Conservation (phyloP, 2,797 vertebrate genomes). For the Taenioides sp. region DNA sequence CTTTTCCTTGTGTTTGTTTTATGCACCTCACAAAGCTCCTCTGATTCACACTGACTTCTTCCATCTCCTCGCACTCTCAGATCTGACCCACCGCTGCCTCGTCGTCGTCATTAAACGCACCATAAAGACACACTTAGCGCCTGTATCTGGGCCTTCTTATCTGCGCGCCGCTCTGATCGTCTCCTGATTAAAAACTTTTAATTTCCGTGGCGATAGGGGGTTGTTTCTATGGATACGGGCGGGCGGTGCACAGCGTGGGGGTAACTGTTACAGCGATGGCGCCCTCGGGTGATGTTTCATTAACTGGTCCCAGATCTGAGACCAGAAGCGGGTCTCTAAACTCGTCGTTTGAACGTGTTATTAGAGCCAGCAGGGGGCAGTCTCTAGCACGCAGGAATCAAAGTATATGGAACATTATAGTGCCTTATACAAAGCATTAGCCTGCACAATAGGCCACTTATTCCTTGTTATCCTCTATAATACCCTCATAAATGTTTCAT, state of each 20-base stretch:
- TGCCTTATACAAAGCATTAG: background rate
- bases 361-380: slow-evolving; percentile 2
- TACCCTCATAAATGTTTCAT: no score
- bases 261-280: slow-evolving; percentile 72
- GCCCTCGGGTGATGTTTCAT: slow-evolving; percentile 85
- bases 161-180: slow-evolving; percentile 38
- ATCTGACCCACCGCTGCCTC: slow-evolving; percentile 23
- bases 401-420: slow-evolving; percentile 20
- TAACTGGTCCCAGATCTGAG: slow-evolving; percentile 78
- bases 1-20: no score
- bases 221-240: slow-evolving; percentile 58
- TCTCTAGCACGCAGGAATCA: slow-evolving; percentile 2
- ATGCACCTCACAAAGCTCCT: no score
- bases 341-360: background rate
- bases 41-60: slow-evolving; percentile 2
- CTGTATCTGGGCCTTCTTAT: slow-evolving; percentile 23
- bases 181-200: slow-evolving; percentile 82
- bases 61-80: slow-evolving; percentile 37
- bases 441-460: no score
- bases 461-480: no score
- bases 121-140: slow-evolving; percentile 26
- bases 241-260: slow-evolving; percentile 73
- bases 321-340: slow-evolving; percentile 9
- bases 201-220: slow-evolving; percentile 78
- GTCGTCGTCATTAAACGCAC: slow-evolving; percentile 41